Evolutionary conservation across 2,113 vertebrate species (phyloP).

Genomic region (Sturnus vulgaris): DNA sequence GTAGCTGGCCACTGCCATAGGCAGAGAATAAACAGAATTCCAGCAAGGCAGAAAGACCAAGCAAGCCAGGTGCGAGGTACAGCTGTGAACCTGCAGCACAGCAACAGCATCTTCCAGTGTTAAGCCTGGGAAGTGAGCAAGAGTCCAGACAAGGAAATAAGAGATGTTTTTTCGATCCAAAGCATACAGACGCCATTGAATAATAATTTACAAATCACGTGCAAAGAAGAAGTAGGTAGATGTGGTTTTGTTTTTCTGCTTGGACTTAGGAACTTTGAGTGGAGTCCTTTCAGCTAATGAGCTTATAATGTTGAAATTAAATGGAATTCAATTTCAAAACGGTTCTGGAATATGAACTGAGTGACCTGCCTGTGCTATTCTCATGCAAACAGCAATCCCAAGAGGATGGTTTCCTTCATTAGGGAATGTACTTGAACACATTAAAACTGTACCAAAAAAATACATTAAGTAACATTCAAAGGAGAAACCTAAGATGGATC

Average conservation of each 20-base stretch:
- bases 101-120: neutral
- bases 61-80: accelerated
- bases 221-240: neutral
- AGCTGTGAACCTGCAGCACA: neutral
- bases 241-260: neutral
- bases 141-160: neutral
- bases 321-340: neutral
- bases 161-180: neutral
- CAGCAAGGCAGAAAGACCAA: neutral
- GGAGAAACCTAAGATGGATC: neutral
- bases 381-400: neutral
- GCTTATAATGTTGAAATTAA: neutral
- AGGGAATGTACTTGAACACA: neutral
- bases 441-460: neutral
- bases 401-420: neutral
- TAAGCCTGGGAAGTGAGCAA: neutral
- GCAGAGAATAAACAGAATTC: neutral
- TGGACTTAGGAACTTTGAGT: neutral
- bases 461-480: neutral
- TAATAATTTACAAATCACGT: neutral
- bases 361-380: neutral
- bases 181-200: neutral
- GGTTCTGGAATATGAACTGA: neutral
- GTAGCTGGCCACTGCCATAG: neutral
- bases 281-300: neutral